A percentile compares a stretch with the other conserved stretches of the same genome.
phyloP scores from a whole-genome alignment of 2,113 vertebrate species.

The Oryzias celebensis region DNA sequence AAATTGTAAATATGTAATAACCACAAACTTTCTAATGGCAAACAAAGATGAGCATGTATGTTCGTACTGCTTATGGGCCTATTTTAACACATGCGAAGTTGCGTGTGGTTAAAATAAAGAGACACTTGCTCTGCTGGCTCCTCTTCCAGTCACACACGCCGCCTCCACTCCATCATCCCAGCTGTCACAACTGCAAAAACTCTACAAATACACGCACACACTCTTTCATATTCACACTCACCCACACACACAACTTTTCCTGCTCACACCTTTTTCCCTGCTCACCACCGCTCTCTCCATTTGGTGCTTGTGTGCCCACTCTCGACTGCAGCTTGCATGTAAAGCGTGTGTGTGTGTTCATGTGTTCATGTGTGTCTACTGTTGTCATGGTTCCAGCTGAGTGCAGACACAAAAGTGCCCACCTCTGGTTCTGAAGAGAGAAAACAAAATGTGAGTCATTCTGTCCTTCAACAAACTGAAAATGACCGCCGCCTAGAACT shows the following conservation, averaged over 20 bases:
- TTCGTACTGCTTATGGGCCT: conserved; percentile 38
- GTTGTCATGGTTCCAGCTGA: conserved; percentile 48
- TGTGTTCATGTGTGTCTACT: conserved; percentile 35
- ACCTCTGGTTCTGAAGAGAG: conserved; percentile 54
- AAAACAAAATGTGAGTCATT: neutral
- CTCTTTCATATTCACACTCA: conserved; percentile 70
- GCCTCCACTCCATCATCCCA: conserved; percentile 77
- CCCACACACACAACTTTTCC: conserved; percentile 72
- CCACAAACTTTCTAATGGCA: conserved; percentile 1
- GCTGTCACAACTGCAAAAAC: conserved; percentile 79
- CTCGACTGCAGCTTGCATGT: conserved; percentile 53
- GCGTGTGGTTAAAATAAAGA: conserved; percentile 74
- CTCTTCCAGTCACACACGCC: conserved; percentile 75
- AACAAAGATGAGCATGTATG: conserved; percentile 62
- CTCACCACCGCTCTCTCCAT: conserved; percentile 66
- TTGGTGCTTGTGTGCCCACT: conserved; percentile 71
- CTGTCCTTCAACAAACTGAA: neutral
- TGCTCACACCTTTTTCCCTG: conserved; percentile 75
- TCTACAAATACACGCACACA: conserved; percentile 69
- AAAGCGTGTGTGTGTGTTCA: conserved; percentile 34
- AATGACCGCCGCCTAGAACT: conserved; percentile 33
- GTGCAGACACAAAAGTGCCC: conserved; percentile 26
- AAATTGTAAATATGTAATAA: conserved; percentile 11
- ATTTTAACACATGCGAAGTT: conserved; percentile 46
- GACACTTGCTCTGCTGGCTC: conserved; percentile 78